Base-by-base conservation (phyloP, 2,797 vertebrate species). In the Parotocinclus haroldoi region DNA sequence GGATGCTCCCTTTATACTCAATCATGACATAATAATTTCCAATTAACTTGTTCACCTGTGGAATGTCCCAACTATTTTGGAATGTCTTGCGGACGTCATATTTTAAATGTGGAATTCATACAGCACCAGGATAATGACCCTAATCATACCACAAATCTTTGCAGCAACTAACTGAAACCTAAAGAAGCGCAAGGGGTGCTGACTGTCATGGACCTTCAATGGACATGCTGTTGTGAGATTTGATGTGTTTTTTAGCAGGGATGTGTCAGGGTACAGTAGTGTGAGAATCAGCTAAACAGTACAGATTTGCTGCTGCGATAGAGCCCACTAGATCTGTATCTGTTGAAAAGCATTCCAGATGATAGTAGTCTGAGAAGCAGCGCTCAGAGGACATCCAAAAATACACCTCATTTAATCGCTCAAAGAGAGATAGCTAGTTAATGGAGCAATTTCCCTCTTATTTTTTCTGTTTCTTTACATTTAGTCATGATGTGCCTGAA, bases 391-490 rank as follows among this genome's bases (percentile, higher is more conserved):
- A 18, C 64, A 38, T 51, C 27, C 52, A 67, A 63, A 52, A 57
- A 51, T 27, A 73, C 48, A 63, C 48, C 55, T 63, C 40, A 63
- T 68, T n/a, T 54, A 64, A 58, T 64, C 51, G 49, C 38, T 12
- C 16, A 37, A 27, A n/a, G 27, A 40, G 40, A 52, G 8, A 62
- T 18, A 52, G 52, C 14, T 44, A 54, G 45, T 54, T 17, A 50
- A 50, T 50, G 14, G 14, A 14, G 48, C 48, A 50, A 9, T 16
- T 8, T 50, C 14, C 48, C n/a, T 50, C 13, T n/a, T 50, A 4
- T 4, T 50, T 8, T 38, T 57, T 40, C 54, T 51, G 13, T 42
- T 5, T 27, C 27, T 27, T 44, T 16, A 16, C 46, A 52, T 44
- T 37, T 36, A 44, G 39, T 44, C 39, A 37, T 48, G 27, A 27